phyloP scores from a whole-genome alignment of 1,140 invertebrate species.

The Tribolium castaneum region DNA sequence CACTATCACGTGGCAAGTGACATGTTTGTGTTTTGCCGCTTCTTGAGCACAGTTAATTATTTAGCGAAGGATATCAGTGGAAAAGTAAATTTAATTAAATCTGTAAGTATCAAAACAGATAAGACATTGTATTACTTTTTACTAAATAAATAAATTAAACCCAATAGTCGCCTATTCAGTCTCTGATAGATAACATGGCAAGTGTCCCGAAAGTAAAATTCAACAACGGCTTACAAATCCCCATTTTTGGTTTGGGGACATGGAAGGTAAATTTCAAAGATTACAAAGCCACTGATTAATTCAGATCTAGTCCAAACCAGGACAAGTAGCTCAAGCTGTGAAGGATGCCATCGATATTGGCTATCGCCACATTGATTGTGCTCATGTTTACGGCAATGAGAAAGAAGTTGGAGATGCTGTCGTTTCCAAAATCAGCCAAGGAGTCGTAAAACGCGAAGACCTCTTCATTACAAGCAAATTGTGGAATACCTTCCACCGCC shows the following conservation, averaged over 20 bases:
- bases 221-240: constrained; percentile 71
- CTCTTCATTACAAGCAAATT: constrained; percentile 77
- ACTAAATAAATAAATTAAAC: not conserved
- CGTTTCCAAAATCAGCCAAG: constrained; percentile 75
- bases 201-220: constrained; percentile 68
- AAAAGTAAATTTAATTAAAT: constrained; percentile 26
- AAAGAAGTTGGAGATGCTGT: constrained; percentile 84
- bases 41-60: not conserved
- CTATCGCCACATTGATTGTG: constrained; percentile 80
- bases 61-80: not conserved
- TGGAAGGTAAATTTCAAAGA: constrained; percentile 71
- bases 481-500: constrained; percentile 75
- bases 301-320: constrained; percentile 55
- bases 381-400: constrained; percentile 82
- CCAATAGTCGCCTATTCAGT: not conserved
- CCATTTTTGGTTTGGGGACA: constrained; percentile 76
- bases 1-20: not conserved
- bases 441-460: constrained; percentile 76
- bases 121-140: constrained; percentile 11
- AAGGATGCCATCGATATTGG: constrained; percentile 75
- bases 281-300: not conserved
- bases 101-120: not conserved
- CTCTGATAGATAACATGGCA: constrained; percentile 58
- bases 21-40: not conserved
- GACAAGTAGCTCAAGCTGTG: constrained; percentile 60